These are phyloP conservation scores for Falco concolor DNA, from an alignment of 2,797 vertebrate species.

Conservation along the genomic window DNA sequence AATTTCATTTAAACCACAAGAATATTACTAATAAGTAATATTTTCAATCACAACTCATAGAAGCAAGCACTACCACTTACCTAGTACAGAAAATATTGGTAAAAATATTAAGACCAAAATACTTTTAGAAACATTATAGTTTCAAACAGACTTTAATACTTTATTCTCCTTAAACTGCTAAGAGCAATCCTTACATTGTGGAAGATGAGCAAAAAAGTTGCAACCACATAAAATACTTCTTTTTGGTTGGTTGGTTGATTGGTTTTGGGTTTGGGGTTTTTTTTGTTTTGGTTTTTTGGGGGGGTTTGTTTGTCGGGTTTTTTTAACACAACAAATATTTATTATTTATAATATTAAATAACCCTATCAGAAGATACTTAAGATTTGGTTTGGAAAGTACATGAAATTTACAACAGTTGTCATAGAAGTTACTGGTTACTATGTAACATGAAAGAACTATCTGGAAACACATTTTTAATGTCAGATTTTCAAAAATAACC, in stretches of 20 bases:
- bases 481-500: neutral
- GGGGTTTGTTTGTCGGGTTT: accelerated
- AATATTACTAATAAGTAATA: neutral
- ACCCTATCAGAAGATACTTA: neutral
- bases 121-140: neutral
- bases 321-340: neutral
- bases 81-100: neutral
- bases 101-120: neutral
- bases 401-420: neutral
- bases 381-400: neutral
- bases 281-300: neutral
- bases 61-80: neutral
- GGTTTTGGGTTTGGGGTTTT: neutral
- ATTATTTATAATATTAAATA: neutral
- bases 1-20: neutral
- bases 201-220: neutral
- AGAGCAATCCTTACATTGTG: too few species aligned
- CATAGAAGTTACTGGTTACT: neutral
- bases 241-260: neutral
- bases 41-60: neutral
- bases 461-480: neutral
- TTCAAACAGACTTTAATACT: neutral
- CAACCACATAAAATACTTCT: neutral
- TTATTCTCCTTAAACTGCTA: neutral
- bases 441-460: neutral